Conservation (phyloP, 2,113 vertebrate genomes). For the Dinomys branickii region DNA sequence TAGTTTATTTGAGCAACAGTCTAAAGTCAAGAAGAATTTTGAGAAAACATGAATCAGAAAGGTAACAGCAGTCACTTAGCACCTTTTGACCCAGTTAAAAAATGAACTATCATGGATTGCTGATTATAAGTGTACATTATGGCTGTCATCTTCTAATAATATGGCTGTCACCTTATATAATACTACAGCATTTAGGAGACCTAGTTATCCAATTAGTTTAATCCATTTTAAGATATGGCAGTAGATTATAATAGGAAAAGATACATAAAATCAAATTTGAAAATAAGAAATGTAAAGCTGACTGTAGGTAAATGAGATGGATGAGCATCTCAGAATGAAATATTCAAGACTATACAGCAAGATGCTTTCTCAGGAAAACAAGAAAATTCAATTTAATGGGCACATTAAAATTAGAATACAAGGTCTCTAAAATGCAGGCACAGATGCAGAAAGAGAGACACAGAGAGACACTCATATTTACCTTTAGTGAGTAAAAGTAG, state of each 20-base stretch:
- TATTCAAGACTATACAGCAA: conserved; percentile 45
- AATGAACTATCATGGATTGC: background rate
- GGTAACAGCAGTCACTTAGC: background rate
- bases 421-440: background rate
- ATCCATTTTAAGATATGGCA: background rate
- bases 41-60: background rate
- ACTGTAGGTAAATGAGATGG: background rate
- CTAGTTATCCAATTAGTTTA: background rate
- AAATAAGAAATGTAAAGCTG: conserved; percentile 1
- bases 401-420: conserved; percentile 45
- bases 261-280: conserved; percentile 30
- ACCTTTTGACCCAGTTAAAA: conserved; percentile 19
- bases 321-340: conserved; percentile 41
- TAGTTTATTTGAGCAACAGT: conserved; percentile 23
- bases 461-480: background rate
- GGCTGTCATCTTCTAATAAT: background rate
- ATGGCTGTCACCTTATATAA: background rate
- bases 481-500: background rate
- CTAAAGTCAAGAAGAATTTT: background rate
- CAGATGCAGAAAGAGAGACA: background rate
- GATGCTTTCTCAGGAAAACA: background rate
- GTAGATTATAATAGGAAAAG: background rate
- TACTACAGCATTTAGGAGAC: background rate
- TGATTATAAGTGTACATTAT: background rate
- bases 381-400: background rate